phyloP scores from a whole-genome alignment of 2,113 vertebrate species.

The Pavo muticus region DNA sequence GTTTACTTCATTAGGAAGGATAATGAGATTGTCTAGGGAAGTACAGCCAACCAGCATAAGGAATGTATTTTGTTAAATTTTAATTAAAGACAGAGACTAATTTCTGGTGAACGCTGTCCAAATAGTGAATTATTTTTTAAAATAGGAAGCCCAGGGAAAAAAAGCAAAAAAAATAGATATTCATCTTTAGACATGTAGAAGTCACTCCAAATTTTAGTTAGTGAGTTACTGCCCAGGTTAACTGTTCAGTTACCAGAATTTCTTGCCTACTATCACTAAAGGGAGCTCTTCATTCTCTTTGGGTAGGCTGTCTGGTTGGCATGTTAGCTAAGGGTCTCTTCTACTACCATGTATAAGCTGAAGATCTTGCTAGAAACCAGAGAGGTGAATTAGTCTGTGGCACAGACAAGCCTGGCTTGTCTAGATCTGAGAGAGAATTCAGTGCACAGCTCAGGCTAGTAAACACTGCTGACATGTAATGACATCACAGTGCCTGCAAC shows the following conservation, averaged over 20 bases:
- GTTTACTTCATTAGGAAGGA: constrained; percentile 1
- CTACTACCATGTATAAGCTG: neutral
- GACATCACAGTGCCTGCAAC: neutral
- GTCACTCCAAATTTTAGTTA: neutral
- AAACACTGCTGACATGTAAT: neutral
- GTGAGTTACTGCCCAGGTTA: neutral
- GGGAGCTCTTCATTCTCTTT: neutral
- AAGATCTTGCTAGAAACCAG: neutral
- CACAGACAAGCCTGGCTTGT: neutral
- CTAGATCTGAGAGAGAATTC: neutral
- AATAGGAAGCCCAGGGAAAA: neutral
- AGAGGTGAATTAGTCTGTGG: neutral
- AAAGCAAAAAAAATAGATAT: neutral
- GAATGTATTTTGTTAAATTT: constrained; percentile 22
- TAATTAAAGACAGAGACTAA: constrained; percentile 28
- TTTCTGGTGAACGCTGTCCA: constrained; percentile 31
- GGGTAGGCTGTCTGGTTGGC: neutral
- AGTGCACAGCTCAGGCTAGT: neutral
- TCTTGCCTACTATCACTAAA: neutral
- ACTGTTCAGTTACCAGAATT: neutral
- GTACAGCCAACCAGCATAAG: neutral
- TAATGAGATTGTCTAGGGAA: constrained; percentile 30
- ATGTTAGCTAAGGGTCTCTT: neutral
- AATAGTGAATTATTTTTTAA: constrained; percentile 27
- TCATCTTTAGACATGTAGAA: neutral